phyloP scores from a whole-genome alignment of 2,113 vertebrate species.

The Picathartes gymnocephalus region DNA sequence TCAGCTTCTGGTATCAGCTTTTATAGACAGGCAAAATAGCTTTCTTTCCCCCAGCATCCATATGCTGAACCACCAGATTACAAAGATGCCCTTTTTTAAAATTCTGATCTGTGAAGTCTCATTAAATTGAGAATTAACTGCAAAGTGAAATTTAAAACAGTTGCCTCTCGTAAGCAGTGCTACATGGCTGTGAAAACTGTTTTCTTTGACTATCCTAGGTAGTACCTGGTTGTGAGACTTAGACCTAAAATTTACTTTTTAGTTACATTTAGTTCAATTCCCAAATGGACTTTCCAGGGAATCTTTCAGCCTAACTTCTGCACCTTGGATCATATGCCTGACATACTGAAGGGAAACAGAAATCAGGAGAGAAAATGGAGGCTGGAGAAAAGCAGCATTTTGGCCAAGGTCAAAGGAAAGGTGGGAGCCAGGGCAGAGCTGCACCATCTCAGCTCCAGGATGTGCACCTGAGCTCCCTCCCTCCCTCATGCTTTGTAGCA shows the following conservation, averaged over 20 bases:
- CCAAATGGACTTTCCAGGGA: background rate
- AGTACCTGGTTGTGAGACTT: background rate
- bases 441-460: background rate
- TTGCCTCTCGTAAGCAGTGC: background rate
- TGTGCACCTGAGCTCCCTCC: background rate
- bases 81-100: background rate
- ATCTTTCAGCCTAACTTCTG: background rate
- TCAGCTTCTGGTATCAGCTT: background rate
- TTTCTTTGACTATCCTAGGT: background rate
- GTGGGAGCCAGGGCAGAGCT: background rate
- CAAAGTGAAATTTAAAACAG: background rate
- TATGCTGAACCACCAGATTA: background rate
- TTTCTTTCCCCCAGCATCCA: background rate
- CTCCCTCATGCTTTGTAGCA: background rate
- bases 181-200: background rate
- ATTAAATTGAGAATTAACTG: background rate
- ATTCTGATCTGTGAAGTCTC: background rate
- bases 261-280: background rate
- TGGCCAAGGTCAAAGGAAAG: background rate
- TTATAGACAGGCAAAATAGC: background rate
- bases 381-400: background rate
- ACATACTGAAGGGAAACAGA: background rate
- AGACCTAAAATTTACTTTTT: background rate
- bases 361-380: background rate
- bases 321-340: background rate